These are phyloP conservation scores for Glaucopsyche alexis DNA, from an alignment of 2,888 invertebrate species.

Conservation along the genomic window DNA sequence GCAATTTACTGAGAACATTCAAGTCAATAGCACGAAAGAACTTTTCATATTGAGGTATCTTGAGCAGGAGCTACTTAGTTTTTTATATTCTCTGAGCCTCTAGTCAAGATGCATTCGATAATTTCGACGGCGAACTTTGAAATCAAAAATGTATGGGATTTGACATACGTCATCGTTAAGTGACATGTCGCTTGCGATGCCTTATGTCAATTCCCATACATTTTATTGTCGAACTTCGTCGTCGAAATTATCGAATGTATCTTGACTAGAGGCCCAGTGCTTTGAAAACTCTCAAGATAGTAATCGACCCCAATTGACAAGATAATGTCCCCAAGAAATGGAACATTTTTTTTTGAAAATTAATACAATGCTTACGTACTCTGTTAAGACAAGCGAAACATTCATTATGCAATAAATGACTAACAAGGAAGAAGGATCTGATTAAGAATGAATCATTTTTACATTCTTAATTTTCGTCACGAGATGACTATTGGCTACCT, in stretches of 20 bases:
- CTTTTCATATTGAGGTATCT: neutral
- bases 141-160: too few species aligned
- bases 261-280: too few species aligned
- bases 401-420: conserved; percentile 10
- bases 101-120: too few species aligned
- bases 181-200: too few species aligned
- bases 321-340: neutral
- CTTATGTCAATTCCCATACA: too few species aligned
- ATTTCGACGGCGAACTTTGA: too few species aligned
- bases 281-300: neutral
- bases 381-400: neutral
- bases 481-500: neutral
- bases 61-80: neutral
- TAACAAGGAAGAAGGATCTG: conserved; percentile 6
- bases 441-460: conserved; percentile 10
- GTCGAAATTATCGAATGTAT: too few species aligned
- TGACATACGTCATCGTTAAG: too few species aligned
- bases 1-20: neutral
- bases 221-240: too few species aligned
- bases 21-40: neutral
- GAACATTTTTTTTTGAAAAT: neutral
- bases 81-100: conserved; percentile 14
- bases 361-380: neutral
- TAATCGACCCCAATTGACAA: conserved; percentile 10
- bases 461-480: neutral